phyloP scores from a whole-genome alignment of 2,797 vertebrate species.

The Glossophaga mutica region DNA sequence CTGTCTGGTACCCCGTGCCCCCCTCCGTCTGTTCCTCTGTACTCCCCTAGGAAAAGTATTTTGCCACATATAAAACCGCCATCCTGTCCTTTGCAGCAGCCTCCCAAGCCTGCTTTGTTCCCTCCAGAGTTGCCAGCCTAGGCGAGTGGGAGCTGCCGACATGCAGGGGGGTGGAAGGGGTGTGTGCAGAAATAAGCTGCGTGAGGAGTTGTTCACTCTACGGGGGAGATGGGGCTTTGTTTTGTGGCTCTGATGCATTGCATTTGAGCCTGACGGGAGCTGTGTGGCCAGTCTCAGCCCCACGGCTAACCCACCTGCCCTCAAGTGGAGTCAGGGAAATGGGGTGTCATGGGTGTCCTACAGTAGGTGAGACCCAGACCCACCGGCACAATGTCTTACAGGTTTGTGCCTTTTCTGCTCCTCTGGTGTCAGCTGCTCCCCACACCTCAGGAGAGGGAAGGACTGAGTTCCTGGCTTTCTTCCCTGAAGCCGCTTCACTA shows the following conservation, averaged over 20 bases:
- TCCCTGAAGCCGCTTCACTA: background rate
- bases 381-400: background rate
- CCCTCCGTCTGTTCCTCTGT: conserved; percentile 61
- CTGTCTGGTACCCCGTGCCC: conserved; percentile 47
- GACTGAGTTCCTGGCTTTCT: background rate
- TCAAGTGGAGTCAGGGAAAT: background rate
- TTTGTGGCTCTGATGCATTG: background rate
- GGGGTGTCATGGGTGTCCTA: rapidly evolving
- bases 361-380: background rate
- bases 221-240: background rate
- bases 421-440: background rate
- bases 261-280: background rate
- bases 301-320: background rate
- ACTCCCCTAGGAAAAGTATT: conserved; percentile 64
- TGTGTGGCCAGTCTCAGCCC: background rate
- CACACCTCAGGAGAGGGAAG: background rate
- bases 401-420: background rate
- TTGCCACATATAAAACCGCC: conserved; percentile 73
- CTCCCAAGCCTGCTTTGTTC: conserved; percentile 63
- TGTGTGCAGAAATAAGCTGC: background rate
- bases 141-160: background rate
- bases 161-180: background rate
- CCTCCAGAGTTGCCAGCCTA: background rate
- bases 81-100: conserved; percentile 56
- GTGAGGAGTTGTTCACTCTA: background rate